phyloP scores from a whole-genome alignment of 2,888 invertebrate genomes.

The Drosophila yooni region DNA sequence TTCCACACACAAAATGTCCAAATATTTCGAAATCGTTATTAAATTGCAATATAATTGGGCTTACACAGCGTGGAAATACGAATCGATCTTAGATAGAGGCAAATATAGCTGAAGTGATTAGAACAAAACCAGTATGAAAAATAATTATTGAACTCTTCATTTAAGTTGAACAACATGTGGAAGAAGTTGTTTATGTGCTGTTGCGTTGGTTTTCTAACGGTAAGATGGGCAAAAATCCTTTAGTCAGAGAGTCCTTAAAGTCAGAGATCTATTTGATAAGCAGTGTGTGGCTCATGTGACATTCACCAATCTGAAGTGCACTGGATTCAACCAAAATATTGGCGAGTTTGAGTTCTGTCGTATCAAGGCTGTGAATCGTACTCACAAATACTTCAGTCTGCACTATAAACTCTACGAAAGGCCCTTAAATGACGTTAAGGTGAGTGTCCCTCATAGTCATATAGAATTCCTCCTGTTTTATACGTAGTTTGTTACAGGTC shows the following conservation, averaged over 20 bases:
- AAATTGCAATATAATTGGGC: too few relatives aligned
- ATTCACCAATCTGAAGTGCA: not conserved
- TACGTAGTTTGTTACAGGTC: not conserved
- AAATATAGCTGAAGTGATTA: too few relatives aligned
- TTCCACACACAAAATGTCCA: too few relatives aligned
- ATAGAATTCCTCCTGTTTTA: not conserved
- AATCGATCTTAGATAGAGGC: too few relatives aligned
- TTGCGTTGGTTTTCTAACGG: not conserved
- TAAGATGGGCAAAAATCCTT: not conserved
- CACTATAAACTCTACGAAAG: not conserved
- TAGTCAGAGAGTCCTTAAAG: too few relatives aligned
- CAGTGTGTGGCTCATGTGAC: not conserved
- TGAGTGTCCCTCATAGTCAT: not conserved
- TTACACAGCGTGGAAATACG: too few relatives aligned
- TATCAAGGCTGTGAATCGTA: constrained; percentile 3
- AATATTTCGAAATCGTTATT: too few relatives aligned
- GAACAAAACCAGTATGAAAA: too few relatives aligned
- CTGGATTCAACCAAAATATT: not conserved
- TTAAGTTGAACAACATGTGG: not conserved
- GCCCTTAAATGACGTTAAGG: accelerated
- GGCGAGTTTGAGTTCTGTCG: not conserved
- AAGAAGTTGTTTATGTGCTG: not conserved
- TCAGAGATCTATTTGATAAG: too few relatives aligned
- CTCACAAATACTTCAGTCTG: not conserved
- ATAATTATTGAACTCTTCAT: too few relatives aligned